These are phyloP conservation scores for Cnemophilus loriae DNA, from an alignment of 2,113 vertebrate genomes.

Conservation along the genomic window DNA sequence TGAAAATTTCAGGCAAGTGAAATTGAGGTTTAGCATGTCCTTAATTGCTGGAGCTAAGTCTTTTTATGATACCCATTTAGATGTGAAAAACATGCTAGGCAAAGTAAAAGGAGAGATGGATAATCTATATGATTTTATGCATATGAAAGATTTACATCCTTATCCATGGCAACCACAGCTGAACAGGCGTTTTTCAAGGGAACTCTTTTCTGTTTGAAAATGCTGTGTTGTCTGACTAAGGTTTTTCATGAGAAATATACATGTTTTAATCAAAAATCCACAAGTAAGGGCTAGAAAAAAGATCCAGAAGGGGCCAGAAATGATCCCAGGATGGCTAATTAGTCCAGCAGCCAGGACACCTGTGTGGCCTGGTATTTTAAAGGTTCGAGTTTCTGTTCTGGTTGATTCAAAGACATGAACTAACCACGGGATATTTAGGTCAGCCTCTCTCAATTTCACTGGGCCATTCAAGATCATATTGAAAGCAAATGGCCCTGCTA, in stretches of 20 bases:
- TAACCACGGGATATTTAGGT: background rate
- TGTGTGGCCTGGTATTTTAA: background rate
- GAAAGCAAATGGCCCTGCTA: background rate
- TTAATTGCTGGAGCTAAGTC: background rate
- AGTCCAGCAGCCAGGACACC: background rate
- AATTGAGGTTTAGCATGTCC: background rate
- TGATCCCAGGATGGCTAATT: background rate
- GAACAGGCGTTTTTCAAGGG: background rate
- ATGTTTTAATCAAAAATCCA: background rate
- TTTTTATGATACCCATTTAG: background rate
- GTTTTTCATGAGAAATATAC: background rate
- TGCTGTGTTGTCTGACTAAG: background rate
- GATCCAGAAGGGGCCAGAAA: background rate
- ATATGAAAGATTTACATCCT: background rate
- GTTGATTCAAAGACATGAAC: background rate
- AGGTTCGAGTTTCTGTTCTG: background rate
- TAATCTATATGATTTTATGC: background rate
- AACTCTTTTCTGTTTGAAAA: background rate
- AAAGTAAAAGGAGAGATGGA: background rate
- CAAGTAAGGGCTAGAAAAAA: background rate
- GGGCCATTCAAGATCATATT: background rate
- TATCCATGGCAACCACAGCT: conserved; percentile 37
- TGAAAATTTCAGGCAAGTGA: background rate
- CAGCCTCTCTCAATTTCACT: background rate
- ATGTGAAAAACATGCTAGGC: background rate